Evolutionary conservation across 2,797 vertebrate species (phyloP), one percentile per base, ranked within the genome.

Genomic region (Bucorvus abyssinicus): DNA sequence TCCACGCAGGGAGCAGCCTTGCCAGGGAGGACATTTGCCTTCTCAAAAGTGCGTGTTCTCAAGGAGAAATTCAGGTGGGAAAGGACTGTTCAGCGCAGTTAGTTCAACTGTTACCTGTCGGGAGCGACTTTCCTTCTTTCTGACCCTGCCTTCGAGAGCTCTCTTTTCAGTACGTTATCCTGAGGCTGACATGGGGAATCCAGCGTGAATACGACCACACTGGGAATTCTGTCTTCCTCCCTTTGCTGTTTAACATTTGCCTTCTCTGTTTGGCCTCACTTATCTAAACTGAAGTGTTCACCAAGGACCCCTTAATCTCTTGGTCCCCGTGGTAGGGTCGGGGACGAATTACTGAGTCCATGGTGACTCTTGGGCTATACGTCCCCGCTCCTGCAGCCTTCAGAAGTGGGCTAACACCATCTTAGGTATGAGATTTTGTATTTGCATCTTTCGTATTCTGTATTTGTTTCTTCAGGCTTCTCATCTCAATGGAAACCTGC

Each of bases 171-270:
- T 18, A 7, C 4, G 1, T 59, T 67, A 27, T 70, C n/a, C 52
- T 67, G 49, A 53, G 7, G 29, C 19, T 53, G 79, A 0, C 40
- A 9, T 7, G 14, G 21, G 4, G 14, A 90, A 59, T 26, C 22
- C 42, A 42, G 59, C 0, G 1, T 9, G 64, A 57, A 44, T 53
- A 52, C 18, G 10, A 36, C 19, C 20, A 15, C 0, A 0, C 4
- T 40, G 34, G 55, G 55, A 84, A 65, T 47, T 87, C 76, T 6
- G 0, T 40, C 47, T 44, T 71, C 20, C 17, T 73, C 45, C 6
- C 24, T 57, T 76, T 61, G 9, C 19, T 73, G 76, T 75, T 30
- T n/a, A 83, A 67, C 15, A 44, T 23, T 83, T 83, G 1, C 9
- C 13, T 44, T 53, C 56, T 61, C 70, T 55, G 2, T 73, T 89